These are phyloP conservation scores for Temnothorax nylanderi DNA, from an alignment of 1,140 invertebrate species.

Conservation along the genomic window DNA sequence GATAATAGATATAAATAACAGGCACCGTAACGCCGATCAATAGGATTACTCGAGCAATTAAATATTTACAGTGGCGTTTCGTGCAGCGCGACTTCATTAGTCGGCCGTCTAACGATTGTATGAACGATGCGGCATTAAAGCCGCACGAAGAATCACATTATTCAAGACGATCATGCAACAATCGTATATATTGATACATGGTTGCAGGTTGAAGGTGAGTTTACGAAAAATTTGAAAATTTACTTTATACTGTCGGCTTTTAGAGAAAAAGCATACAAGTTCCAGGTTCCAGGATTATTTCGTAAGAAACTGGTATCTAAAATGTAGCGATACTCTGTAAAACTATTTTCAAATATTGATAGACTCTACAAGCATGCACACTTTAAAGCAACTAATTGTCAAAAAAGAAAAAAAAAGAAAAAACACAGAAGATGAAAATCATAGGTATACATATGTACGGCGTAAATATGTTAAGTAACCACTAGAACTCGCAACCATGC, in stretches of 20 bases:
- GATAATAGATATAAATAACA: conserved; percentile 22
- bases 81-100: conserved; percentile 45
- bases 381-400: neutral
- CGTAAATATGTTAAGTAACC: neutral
- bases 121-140: conserved; percentile 21
- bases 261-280: neutral
- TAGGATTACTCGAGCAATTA: conserved; percentile 35
- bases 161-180: neutral
- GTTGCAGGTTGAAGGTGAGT: too few species aligned
- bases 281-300: neutral
- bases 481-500: neutral
- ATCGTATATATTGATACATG: neutral
- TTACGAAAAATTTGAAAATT: neutral
- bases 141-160: neutral
- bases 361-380: neutral
- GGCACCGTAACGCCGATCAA: conserved; percentile 7
- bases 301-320: neutral
- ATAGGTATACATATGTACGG: too few species aligned
- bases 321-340: neutral
- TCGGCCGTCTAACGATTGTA: conserved; percentile 19
- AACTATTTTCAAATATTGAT: neutral
- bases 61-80: conserved; percentile 39
- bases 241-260: neutral
- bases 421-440: neutral
- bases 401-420: neutral